Evolutionary conservation across 2,888 invertebrate species (phyloP).

Genomic region (Dendrolimus pini): DNA sequence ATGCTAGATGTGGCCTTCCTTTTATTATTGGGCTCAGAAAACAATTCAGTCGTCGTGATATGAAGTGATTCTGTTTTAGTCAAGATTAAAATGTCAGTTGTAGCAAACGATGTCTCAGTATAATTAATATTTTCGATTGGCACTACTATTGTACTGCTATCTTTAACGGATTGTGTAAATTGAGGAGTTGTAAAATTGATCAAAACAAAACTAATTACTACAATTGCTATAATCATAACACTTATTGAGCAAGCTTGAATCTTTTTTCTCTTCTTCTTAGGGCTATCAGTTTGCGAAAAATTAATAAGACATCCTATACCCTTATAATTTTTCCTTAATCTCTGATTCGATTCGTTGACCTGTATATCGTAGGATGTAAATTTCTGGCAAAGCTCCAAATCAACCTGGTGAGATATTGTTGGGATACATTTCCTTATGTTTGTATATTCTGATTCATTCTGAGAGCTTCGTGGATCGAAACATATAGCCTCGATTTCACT

Average conservation of each 20-base stretch:
- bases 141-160: constrained; percentile 63
- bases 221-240: constrained; percentile 69
- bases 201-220: constrained; percentile 69
- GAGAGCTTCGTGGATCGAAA: not conserved
- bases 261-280: constrained; percentile 65
- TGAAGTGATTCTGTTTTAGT: constrained; percentile 20
- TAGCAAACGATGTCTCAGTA: constrained; percentile 47
- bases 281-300: constrained; percentile 59
- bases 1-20: constrained; percentile 36
- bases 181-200: constrained; percentile 66
- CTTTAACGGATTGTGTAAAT: constrained; percentile 48
- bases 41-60: constrained; percentile 28
- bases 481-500: constrained; percentile 1
- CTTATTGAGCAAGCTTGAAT: constrained; percentile 74
- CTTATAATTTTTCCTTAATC: constrained; percentile 64
- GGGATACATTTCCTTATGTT: constrained; percentile 49
- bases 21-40: constrained; percentile 27
- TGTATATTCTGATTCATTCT: constrained; percentile 8
- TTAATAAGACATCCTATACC: constrained; percentile 66
- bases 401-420: constrained; percentile 62
- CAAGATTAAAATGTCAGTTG: constrained; percentile 32
- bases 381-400: constrained; percentile 55
- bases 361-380: constrained; percentile 52
- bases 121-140: constrained; percentile 49
- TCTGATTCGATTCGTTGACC: constrained; percentile 39